Percentiles rank a stretch among this genome's conserved stretches.
These are phyloP conservation scores for Marasmarcha lunaedactyla DNA, from an alignment of 2,888 invertebrate genomes.

Conservation along the genomic window DNA sequence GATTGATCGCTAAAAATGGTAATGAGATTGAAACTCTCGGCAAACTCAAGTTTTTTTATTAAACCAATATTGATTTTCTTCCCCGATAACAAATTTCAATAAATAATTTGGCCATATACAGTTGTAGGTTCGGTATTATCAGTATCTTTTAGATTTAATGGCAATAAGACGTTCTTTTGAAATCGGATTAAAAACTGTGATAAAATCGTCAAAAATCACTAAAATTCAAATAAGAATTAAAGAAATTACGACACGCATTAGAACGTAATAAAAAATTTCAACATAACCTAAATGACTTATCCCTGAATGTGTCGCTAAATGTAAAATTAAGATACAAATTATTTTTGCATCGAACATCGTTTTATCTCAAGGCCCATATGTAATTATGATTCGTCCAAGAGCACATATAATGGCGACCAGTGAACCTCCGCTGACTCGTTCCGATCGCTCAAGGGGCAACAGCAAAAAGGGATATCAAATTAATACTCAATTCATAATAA, in stretches of 20 bases:
- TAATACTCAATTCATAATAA: conserved; percentile 71
- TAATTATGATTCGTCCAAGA: conserved; percentile 63
- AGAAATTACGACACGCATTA: no score
- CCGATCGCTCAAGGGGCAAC: conserved; percentile 62
- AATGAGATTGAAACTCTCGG: conserved; percentile 7
- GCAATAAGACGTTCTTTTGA: no score
- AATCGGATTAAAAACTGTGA: no score
- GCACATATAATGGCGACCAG: conserved; percentile 59
- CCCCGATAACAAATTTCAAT: conserved; percentile 33
- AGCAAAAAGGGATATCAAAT: conserved; percentile 70
- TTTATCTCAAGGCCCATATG: conserved; percentile 57
- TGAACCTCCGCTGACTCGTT: conserved; percentile 40
- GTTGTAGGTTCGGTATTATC: no score
- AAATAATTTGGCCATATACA: no score
- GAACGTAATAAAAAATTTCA: no score
- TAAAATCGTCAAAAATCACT: no score
- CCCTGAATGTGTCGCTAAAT: neutral
- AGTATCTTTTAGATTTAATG: no score
- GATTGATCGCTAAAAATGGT: neutral
- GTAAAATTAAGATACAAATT: conserved; percentile 19
- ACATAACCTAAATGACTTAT: no score
- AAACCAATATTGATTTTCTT: conserved; percentile 4
- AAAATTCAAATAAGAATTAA: no score
- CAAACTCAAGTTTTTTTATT: conserved; percentile 2
- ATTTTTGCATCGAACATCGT: conserved; percentile 40